Percentiles rank a stretch among this genome's conserved stretches.
Evolutionary conservation across 2,888 invertebrate genomes (phyloP).

Genomic region (Pseudococcus longispinus): DNA sequence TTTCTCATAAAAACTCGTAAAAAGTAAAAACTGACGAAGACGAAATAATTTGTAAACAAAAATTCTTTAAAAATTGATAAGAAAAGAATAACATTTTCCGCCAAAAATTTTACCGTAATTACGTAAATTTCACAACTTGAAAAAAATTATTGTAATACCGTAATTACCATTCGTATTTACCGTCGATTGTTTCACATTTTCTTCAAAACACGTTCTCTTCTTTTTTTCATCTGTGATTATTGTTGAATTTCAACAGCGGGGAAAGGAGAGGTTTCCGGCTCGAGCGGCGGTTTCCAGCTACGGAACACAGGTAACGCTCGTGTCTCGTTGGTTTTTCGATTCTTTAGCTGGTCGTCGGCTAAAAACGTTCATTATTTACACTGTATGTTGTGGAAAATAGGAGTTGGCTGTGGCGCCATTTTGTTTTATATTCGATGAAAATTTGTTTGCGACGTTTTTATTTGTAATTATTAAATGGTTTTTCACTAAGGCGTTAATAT

Average conservation of each 20-base stretch:
- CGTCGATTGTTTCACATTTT: not conserved
- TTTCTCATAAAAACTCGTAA: too few species aligned
- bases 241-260: not conserved
- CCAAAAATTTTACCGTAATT: not conserved
- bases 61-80: not conserved
- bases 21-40: too few species aligned
- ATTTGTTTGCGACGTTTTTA: conserved; percentile 36
- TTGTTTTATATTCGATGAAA: conserved; percentile 46
- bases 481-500: not conserved
- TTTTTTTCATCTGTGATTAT: not conserved
- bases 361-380: conserved; percentile 37
- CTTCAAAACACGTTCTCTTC: not conserved
- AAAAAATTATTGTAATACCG: not conserved
- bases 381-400: conserved; percentile 16
- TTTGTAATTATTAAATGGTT: conserved; percentile 9
- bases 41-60: not conserved
- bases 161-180: not conserved
- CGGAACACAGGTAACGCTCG: not conserved
- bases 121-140: not conserved
- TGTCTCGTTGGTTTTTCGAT: not conserved
- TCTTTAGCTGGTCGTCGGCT: conserved; percentile 15
- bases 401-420: conserved; percentile 50
- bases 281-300: not conserved
- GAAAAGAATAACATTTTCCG: too few species aligned
- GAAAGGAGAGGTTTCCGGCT: not conserved